phyloP scores from a whole-genome alignment of 2,797 vertebrate genomes.

The Columba guinea region DNA sequence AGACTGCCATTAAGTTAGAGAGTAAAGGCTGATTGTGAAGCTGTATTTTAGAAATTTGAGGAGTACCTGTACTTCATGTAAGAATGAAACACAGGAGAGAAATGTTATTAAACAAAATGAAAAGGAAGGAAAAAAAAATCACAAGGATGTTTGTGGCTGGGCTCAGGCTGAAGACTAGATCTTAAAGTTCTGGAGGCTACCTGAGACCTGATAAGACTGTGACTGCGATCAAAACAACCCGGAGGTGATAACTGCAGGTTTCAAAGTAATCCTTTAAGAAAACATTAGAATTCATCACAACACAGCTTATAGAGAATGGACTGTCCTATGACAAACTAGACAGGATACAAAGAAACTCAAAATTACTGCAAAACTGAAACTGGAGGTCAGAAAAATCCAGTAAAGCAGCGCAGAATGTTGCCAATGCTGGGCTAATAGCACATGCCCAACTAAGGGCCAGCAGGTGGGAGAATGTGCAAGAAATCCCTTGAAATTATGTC shows the following conservation, averaged over 20 bases:
- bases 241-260: slow-evolving; percentile 52
- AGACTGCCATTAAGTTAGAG: neutral
- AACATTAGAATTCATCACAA: slow-evolving; percentile 48
- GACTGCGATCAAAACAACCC: slow-evolving; percentile 48
- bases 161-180: neutral
- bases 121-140: neutral
- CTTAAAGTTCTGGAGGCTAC: slow-evolving; percentile 36
- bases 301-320: neutral
- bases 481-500: neutral
- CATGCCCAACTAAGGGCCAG: neutral
- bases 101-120: slow-evolving; percentile 41
- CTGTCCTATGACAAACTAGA: neutral
- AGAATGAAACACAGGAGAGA: slow-evolving; percentile 19
- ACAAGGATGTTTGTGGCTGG: neutral
- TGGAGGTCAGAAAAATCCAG: neutral
- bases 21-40: neutral
- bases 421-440: neutral
- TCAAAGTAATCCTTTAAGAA: slow-evolving; percentile 59
- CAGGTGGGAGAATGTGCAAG: neutral
- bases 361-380: neutral
- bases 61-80: neutral
- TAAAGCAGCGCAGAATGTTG: neutral
- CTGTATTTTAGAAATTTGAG: slow-evolving; percentile 24
- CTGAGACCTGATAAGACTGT: slow-evolving; percentile 27
- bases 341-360: neutral